Base-by-base conservation (phyloP, 2,888 invertebrate species). In the Cantharis lateralis region DNA sequence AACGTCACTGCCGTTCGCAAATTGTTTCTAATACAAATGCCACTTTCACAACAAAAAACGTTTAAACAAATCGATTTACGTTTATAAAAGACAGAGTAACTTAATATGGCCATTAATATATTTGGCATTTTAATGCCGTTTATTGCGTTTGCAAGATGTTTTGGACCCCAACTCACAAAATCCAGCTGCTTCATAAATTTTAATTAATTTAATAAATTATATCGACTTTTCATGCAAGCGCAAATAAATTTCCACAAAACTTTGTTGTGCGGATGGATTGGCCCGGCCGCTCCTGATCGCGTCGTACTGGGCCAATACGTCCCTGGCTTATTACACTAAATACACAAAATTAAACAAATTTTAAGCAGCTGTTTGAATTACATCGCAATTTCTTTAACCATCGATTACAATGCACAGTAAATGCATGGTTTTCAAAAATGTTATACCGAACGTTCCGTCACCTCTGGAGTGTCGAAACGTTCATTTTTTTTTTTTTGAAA, bases 311-410 rank as follows among this genome's bases (percentile, higher is more conserved):
- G 48, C n/a, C 48, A 48, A 48, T n/a, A n/a, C 48, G 48, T 48
- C 48, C 48, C 48, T 66, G 64, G 13, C 10, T 16, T 15, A 63
- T 63, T 16, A 64, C 64, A 16, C 18, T 20, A 16, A 64, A 66
- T 20, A 66, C 24, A 20, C n/a, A 66, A 66, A 66, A 66, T 20
- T 16, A 16, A 66, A 66, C 3, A 63, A 74, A 73, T 62, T 68
- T 62, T 63, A 70, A 70, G 64, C 73, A 24, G 68, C 26, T 74
- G 69, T 26, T 69, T 62, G 26, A 48, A 64, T 28, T 48, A 68
- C 15, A 15, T 32, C 32, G 32, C 32, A 32, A 32, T 32, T 32
- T 48, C 48, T n/a, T 48, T n/a, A 48, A 48, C 48, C 48, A 48
- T n/a, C n/a, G 48, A 48, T 48, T 48, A 48, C 2, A 48, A 48